phyloP scores from a whole-genome alignment of 2,888 invertebrate genomes.

The Drosophila mulleri region DNA sequence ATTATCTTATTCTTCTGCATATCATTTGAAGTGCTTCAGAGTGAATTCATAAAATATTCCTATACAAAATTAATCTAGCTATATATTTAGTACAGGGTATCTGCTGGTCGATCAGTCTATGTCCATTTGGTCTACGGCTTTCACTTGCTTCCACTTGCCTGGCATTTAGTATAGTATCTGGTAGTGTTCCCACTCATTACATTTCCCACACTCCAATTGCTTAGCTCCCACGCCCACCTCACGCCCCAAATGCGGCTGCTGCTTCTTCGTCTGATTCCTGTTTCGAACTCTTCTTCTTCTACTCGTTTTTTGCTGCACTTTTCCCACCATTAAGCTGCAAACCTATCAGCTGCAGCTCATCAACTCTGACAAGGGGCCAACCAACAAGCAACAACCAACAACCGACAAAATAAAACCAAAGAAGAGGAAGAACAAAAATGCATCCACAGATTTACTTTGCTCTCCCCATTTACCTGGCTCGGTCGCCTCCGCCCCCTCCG shows the following conservation, averaged over 20 bases:
- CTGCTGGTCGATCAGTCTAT: neutral
- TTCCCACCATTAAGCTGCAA: slow-evolving; percentile 75
- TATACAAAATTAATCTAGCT: too few relatives aligned
- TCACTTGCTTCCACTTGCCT: slow-evolving; percentile 33
- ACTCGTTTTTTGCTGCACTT: slow-evolving; percentile 39
- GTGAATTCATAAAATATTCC: too few relatives aligned
- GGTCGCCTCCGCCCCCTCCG: neutral
- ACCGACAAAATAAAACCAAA: neutral
- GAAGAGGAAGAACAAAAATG: slow-evolving; percentile 30
- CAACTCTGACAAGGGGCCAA: slow-evolving; percentile 64
- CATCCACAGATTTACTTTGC: slow-evolving; percentile 48
- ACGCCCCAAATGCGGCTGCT: slow-evolving; percentile 15
- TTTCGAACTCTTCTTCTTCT: slow-evolving; percentile 10
- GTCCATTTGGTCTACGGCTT: slow-evolving; percentile 10
- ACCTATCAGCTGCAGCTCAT: slow-evolving; percentile 75
- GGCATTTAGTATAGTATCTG: slow-evolving; percentile 23
- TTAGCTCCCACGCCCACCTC: slow-evolving; percentile 44
- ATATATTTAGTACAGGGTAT: slow-evolving; percentile 2
- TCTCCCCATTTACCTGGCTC: slow-evolving; percentile 3
- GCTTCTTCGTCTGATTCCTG: slow-evolving; percentile 9
- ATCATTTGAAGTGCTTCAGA: too few relatives aligned
- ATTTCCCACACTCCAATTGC: slow-evolving; percentile 74
- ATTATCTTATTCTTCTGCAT: too few relatives aligned
- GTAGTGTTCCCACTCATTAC: slow-evolving; percentile 68
- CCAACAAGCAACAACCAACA: slow-evolving; percentile 23